Conservation (phyloP, 2,797 vertebrate species). For the Pterois miles region DNA sequence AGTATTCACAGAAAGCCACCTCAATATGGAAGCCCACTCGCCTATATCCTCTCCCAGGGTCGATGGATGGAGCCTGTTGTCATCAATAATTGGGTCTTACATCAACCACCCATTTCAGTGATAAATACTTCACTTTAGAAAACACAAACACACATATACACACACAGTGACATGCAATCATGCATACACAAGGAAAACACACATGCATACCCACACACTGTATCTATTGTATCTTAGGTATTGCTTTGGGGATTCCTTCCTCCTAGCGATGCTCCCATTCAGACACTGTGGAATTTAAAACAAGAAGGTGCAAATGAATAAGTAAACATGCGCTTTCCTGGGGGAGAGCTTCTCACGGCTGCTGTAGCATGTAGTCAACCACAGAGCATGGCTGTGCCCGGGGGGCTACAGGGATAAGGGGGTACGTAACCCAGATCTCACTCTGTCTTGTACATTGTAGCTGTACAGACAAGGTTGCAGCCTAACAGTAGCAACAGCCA, state of each 20-base stretch:
- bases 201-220: slow-evolving; percentile 38
- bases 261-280: slow-evolving; percentile 64
- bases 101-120: slow-evolving; percentile 69
- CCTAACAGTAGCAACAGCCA: slow-evolving; percentile 22
- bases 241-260: slow-evolving; percentile 74
- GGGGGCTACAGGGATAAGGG: slow-evolving; percentile 72
- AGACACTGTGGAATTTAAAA: slow-evolving; percentile 75
- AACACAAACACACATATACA: slow-evolving; percentile 43
- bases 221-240: slow-evolving; percentile 70
- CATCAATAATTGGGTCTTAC: slow-evolving; percentile 78
- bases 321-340: slow-evolving; percentile 80
- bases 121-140: slow-evolving; percentile 75
- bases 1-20: slow-evolving; percentile 62
- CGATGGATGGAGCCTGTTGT: slow-evolving; percentile 68
- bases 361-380: slow-evolving; percentile 76
- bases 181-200: slow-evolving; percentile 54
- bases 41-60: slow-evolving; percentile 54
- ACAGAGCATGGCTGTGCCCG: slow-evolving; percentile 75
- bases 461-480: slow-evolving; percentile 53
- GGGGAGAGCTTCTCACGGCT: slow-evolving; percentile 81
- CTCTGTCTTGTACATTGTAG: slow-evolving; percentile 58
- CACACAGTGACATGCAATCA: slow-evolving; percentile 52
- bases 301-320: slow-evolving; percentile 85
- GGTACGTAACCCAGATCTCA: slow-evolving; percentile 73
- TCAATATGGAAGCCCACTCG: slow-evolving; percentile 41